These are phyloP conservation scores for Syritta pipiens DNA, from an alignment of 2,888 invertebrate genomes.

Conservation along the genomic window DNA sequence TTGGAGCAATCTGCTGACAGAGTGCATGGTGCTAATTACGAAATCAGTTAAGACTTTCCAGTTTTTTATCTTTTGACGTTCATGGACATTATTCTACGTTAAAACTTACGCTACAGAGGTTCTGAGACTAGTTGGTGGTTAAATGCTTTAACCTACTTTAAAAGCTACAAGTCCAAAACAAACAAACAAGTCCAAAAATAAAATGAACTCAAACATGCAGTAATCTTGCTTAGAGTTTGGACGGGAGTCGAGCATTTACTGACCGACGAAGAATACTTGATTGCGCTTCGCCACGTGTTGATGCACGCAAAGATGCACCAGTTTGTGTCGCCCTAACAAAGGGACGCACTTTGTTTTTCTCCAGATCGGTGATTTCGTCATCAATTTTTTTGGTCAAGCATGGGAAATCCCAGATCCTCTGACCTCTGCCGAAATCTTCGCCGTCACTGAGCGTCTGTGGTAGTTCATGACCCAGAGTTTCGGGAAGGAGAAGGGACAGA, in stretches of 20 bases:
- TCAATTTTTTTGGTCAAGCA: slow-evolving; percentile 84
- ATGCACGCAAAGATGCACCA: slow-evolving; percentile 81
- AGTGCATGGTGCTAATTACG: not conserved
- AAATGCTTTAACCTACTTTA: slow-evolving; percentile 50
- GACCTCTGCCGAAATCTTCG: slow-evolving; percentile 90
- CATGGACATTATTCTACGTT: slow-evolving; percentile 43
- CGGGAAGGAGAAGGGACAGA: slow-evolving; percentile 89
- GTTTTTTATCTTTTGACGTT: slow-evolving; percentile 32
- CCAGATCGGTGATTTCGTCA: slow-evolving; percentile 73
- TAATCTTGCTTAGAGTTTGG: slow-evolving; percentile 73
- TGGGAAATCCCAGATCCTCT: slow-evolving; percentile 90
- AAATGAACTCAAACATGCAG: slow-evolving; percentile 13
- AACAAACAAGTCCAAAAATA: slow-evolving; percentile 50
- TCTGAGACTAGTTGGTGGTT: slow-evolving; percentile 60
- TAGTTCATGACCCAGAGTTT: slow-evolving; percentile 91
- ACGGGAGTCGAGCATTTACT: slow-evolving; percentile 80
- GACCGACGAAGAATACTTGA: slow-evolving; percentile 82
- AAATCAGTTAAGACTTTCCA: slow-evolving; percentile 8
- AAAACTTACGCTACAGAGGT: slow-evolving; percentile 38
- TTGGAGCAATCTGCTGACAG: not conserved
- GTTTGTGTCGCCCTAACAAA: slow-evolving; percentile 77
- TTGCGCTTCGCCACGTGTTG: slow-evolving; percentile 83
- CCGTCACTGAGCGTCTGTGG: slow-evolving; percentile 93
- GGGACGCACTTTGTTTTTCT: slow-evolving; percentile 70
- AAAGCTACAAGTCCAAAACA: slow-evolving; percentile 5